Evolutionary conservation across 2,113 vertebrate genomes (phyloP).

Genomic region (Excalfactoria chinensis): DNA sequence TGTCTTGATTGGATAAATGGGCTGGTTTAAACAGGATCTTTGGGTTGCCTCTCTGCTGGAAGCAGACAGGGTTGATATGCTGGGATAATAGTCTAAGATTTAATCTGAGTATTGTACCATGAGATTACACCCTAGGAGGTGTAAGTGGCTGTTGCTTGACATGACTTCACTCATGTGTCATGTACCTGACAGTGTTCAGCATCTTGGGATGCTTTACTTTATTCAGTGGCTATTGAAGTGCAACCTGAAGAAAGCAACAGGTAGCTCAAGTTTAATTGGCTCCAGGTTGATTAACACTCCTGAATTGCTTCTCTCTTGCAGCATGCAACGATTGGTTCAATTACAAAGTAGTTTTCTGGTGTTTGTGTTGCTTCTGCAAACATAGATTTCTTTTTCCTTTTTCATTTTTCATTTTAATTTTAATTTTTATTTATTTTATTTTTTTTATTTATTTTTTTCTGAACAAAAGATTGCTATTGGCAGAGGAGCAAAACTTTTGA

Average conservation of each 20-base stretch:
- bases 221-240: not conserved
- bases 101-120: slow-evolving; percentile 29
- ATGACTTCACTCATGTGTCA: not conserved
- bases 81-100: slow-evolving; percentile 21
- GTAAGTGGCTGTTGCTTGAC: not conserved
- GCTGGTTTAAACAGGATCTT: slow-evolving; percentile 53
- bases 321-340: not conserved
- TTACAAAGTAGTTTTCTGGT: not conserved
- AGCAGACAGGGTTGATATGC: not conserved
- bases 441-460: not conserved
- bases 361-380: not conserved
- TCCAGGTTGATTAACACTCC: not conserved
- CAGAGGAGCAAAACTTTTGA: not conserved
- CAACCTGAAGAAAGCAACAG: not conserved
- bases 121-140: slow-evolving; percentile 1
- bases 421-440: too few relatives aligned
- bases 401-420: too few relatives aligned
- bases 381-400: too few relatives aligned
- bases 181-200: not conserved
- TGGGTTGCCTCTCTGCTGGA: not conserved
- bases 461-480: not conserved
- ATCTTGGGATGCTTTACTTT: not conserved
- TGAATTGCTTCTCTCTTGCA: not conserved
- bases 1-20: slow-evolving; percentile 46
- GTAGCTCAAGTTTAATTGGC: not conserved